These are phyloP conservation scores for Eupithecia vulgata DNA, from an alignment of 2,888 invertebrate species.

Conservation along the genomic window DNA sequence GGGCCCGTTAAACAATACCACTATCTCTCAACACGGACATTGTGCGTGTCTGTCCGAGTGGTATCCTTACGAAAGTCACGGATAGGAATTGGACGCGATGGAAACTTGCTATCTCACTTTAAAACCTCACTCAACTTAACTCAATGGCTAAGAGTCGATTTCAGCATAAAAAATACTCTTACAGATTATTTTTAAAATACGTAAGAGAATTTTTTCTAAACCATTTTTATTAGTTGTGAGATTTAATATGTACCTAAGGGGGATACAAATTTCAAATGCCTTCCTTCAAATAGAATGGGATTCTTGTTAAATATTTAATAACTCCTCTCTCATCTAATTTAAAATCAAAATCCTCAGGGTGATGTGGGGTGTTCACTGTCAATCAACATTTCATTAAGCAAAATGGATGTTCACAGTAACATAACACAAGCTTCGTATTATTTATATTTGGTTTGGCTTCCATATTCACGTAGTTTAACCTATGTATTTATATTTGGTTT, in stretches of 20 bases:
- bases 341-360: background rate
- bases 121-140: background rate
- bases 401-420: background rate
- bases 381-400: background rate
- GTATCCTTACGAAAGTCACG: background rate
- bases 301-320: background rate
- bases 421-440: background rate
- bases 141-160: background rate
- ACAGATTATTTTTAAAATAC: too few species aligned
- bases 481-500: constrained; percentile 2
- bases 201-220: too few species aligned
- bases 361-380: background rate
- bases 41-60: background rate
- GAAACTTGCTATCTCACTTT: background rate
- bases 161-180: background rate
- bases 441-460: constrained; percentile 6
- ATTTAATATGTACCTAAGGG: background rate
- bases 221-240: background rate
- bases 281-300: background rate
- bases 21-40: background rate
- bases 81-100: background rate
- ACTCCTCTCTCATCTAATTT: background rate
- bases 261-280: background rate
- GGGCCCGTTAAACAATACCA: background rate
- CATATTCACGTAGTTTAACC: background rate